Evolutionary conservation across 1,140 invertebrate species (phyloP), one percentile per base, ranked within the genome.

Genomic region (Monomorium pharaonis): DNA sequence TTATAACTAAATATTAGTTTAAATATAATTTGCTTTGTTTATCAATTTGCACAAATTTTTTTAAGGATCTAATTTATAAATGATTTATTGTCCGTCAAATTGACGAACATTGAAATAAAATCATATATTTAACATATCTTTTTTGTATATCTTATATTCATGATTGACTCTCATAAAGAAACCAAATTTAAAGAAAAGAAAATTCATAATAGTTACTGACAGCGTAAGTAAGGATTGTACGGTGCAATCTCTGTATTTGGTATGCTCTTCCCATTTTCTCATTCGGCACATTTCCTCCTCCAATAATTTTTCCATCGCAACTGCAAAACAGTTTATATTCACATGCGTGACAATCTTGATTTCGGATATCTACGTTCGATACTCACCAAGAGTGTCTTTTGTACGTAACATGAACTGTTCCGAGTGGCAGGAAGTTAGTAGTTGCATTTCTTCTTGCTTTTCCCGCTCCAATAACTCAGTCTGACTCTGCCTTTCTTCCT

Each of bases 251-350:
- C 96, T 92, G 91, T 95, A 95, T 95, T 96, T 95, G 88, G 96
- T 95, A 92, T 96, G 96, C 89, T 95, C 94, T 91, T 95, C 95
- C 65, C 96, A 95, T 90, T 96, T 96, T 86, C 95, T 94, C 89
- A 96, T 95, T 70, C 95, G 95, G 27, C 95, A 89, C 88, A 94
- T 95, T 94, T 97, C 97, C 92, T 97, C 96, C 87, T 96, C 95
- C 18, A 97, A 92, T 56, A 97, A 92, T 86, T 96, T 94, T 92
- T 97, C 96, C 97, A 97, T 97, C 60, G 96, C 96, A 91, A 95
- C 96, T 94, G 96, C 91, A 89, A 96, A 89, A 85, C 12, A 65
- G 21, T 49, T 33, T 74, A 5, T 2, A 84, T 18, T 30, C 7
- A 51, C 7, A 51, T 67, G 27, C 49, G 10, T 16, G 2, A 58